Conservation (phyloP, 2,888 invertebrate genomes). For the Prosopocoilus inquinatus region DNA sequence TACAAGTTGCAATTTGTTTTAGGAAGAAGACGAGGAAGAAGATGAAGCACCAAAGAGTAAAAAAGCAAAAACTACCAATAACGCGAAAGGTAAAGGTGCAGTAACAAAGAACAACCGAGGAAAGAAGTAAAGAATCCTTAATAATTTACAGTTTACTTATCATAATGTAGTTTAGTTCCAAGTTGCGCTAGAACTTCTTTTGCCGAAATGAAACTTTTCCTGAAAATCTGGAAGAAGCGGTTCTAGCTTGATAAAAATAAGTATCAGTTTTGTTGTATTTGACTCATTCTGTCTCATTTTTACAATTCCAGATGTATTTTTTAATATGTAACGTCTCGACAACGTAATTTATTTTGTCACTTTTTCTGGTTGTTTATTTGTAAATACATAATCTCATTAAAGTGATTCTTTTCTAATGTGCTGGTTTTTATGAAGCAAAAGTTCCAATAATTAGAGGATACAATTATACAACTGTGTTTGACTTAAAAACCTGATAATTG, state of each 20-base stretch:
- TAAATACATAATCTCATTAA: constrained; percentile 49
- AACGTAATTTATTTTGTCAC: constrained; percentile 37
- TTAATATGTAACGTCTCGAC: constrained; percentile 17
- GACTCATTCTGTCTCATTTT: constrained; percentile 7
- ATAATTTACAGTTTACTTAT: constrained; percentile 20
- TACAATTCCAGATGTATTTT: constrained; percentile 18
- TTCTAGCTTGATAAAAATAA: constrained; percentile 10
- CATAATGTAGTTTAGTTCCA: constrained; percentile 29
- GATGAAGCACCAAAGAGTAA: constrained; percentile 73
- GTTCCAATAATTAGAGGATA: no score
- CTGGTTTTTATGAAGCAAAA: no score
- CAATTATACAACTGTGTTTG: no score
- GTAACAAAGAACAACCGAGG: constrained; percentile 55
- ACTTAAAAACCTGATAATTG: no score
- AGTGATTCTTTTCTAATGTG: constrained; percentile 41
- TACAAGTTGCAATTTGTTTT: constrained; percentile 36
- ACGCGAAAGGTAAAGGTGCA: constrained; percentile 71
- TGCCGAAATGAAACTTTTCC: background rate
- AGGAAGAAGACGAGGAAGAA: constrained; percentile 69
- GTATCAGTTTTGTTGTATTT: constrained; percentile 9
- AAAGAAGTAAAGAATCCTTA: constrained; percentile 31
- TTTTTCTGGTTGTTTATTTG: constrained; percentile 32
- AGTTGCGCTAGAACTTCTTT: constrained; percentile 23
- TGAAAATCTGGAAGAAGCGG: constrained; percentile 4
- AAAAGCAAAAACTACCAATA: constrained; percentile 74